Evolutionary conservation across 1,140 invertebrate genomes (phyloP), one percentile per base, ranked within the genome.

Genomic region (Ostrea denselamellosa): DNA sequence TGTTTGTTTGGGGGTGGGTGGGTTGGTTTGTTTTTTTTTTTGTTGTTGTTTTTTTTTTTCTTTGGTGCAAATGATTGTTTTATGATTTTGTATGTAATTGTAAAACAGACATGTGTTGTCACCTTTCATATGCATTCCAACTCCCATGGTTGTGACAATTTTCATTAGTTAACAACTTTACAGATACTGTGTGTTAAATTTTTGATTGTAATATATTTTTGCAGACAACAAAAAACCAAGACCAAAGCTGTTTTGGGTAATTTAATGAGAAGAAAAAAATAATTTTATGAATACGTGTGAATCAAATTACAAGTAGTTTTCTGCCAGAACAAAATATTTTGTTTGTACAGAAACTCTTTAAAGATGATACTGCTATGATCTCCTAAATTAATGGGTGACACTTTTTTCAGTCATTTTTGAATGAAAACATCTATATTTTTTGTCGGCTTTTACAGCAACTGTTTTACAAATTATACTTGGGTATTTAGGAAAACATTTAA

Each of bases 51-150:
- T 25, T 68, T 56, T 56, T 8, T 77, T 28, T 77, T 77, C 14
- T 77, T 34, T 77, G 7, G 68, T 77, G 28, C 28, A 34, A 77
- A 34, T 77, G 65, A 71, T n/a, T 12, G 25, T 77, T 77, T 71
- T 77, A 62, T 77, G 68, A 77, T 77, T 62, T 77, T 28, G 25
- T 77, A 28, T 77, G 68, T 77, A 77, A 77, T 28, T 77, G 68
- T 34, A 44, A 77, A 77, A 77, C 28, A 34, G 25, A 62, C 58
- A 77, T 34, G 68, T 77, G 68, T 77, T 77, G 68, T 77, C 68
- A 77, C 68, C 28, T 28, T 77, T 77, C 68, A 77, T 77, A 77
- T 77, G 68, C 68, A 77, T 77, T 77, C 68, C 68, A 77, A 77
- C 68, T 77, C 68, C 28, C 28, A 25, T 34, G 68, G 68, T 77